Conservation (phyloP, 2,113 vertebrate genomes). For the Baryphthengus martii region DNA sequence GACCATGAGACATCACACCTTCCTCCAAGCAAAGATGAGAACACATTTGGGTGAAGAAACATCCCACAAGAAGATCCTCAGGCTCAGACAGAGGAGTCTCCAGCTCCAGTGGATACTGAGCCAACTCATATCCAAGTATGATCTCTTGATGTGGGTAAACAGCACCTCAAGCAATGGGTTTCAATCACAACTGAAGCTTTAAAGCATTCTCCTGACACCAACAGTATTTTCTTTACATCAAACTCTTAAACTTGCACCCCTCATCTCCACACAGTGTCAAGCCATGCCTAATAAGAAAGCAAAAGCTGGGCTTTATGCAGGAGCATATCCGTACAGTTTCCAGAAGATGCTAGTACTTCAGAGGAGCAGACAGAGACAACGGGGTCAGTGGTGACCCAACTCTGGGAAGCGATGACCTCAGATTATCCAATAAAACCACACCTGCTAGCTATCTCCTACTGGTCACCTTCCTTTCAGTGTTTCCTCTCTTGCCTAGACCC, state of each 20-base stretch:
- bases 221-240: neutral
- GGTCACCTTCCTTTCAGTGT: neutral
- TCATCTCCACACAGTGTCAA: neutral
- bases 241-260: neutral
- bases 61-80: neutral
- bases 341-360: neutral
- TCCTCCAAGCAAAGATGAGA: neutral
- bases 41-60: neutral
- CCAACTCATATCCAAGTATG: neutral
- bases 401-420: neutral
- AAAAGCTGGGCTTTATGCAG: neutral
- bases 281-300: neutral
- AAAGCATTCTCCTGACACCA: neutral
- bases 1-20: neutral
- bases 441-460: neutral
- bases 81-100: neutral
- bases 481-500: neutral
- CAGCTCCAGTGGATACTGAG: neutral
- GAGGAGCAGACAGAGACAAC: accelerated
- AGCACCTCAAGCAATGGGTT: neutral
- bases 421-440: neutral
- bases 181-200: neutral
- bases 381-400: neutral
- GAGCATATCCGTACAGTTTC: accelerated
- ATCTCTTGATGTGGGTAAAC: neutral